phyloP scores from a whole-genome alignment of 1,140 invertebrate species.

The Globodera ellingtonae region DNA sequence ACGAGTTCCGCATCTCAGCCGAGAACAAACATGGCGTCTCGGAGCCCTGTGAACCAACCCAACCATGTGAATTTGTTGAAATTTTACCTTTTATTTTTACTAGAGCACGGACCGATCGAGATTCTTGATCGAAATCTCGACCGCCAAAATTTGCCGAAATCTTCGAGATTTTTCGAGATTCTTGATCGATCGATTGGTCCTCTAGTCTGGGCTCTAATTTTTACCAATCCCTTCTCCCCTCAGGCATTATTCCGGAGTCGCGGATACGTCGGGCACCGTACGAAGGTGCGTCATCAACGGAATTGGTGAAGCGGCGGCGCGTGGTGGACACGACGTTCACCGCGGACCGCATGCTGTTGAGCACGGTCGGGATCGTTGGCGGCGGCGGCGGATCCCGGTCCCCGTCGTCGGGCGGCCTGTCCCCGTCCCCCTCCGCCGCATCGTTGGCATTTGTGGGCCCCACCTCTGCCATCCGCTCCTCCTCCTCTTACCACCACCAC shows the following conservation, averaged over 20 bases:
- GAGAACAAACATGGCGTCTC: constrained; percentile 94
- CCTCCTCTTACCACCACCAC: constrained; percentile 13
- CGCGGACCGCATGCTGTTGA: constrained; percentile 10
- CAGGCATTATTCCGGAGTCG: constrained; percentile 45
- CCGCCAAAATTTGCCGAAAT: no score
- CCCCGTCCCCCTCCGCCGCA: constrained; percentile 16
- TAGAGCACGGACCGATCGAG: no score
- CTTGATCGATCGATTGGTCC: constrained; percentile 13
- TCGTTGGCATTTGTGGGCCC: constrained; percentile 2
- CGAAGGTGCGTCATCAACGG: constrained; percentile 11
- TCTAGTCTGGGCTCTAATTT: background rate
- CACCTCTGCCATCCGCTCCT: constrained; percentile 10
- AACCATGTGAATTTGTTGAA: constrained; percentile 71
- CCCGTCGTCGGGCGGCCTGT: background rate
- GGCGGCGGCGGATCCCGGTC: background rate
- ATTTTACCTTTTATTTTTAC: background rate
- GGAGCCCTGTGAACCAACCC: constrained; percentile 82
- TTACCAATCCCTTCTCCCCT: background rate
- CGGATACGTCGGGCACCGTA: constrained; percentile 19
- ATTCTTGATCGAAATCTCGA: no score
- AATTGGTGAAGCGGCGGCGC: constrained; percentile 2
- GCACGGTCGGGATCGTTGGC: background rate
- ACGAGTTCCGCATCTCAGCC: constrained; percentile 93
- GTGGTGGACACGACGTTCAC: background rate
- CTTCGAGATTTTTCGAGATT: no score